phyloP scores from a whole-genome alignment of 2,113 vertebrate species.

The Pongo pygmaeus region DNA sequence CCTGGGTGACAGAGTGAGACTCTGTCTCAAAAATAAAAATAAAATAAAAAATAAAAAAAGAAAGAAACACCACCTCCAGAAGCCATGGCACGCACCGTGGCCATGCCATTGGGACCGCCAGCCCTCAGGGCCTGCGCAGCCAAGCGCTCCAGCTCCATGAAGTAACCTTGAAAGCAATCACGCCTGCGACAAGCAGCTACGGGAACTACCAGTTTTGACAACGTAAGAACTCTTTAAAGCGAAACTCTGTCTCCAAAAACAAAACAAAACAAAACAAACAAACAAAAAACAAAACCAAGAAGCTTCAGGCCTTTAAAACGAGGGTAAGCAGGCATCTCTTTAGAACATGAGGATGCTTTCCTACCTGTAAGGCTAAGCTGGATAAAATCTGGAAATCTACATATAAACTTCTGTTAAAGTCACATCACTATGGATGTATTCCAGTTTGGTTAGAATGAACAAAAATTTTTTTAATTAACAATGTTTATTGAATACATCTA shows the following conservation, averaged over 20 bases:
- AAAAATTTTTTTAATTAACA: neutral
- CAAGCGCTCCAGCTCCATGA: too few relatives aligned
- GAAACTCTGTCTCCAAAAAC: too few relatives aligned
- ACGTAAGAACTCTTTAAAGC: neutral
- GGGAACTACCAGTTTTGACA: neutral
- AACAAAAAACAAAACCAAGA: neutral
- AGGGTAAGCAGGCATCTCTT: neutral
- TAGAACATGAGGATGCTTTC: neutral
- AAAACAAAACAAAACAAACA: too few relatives aligned
- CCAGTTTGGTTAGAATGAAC: neutral
- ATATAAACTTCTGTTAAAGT: neutral
- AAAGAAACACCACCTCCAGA: too few relatives aligned
- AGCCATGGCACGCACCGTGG: fast-evolving
- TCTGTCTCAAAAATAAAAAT: too few relatives aligned
- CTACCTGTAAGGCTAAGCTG: neutral
- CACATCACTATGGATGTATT: neutral
- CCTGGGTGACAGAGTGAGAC: too few relatives aligned
- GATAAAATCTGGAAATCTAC: neutral
- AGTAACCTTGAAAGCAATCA: too few relatives aligned
- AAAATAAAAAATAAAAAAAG: too few relatives aligned
- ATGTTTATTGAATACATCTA: neutral
- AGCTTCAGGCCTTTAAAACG: neutral
- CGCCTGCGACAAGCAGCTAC: too few relatives aligned
- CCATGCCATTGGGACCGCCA: too few relatives aligned
- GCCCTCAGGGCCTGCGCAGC: too few relatives aligned